These are phyloP conservation scores for Hephaestus fuliginosus DNA, from an alignment of 2,797 vertebrate species.

Conservation along the genomic window DNA sequence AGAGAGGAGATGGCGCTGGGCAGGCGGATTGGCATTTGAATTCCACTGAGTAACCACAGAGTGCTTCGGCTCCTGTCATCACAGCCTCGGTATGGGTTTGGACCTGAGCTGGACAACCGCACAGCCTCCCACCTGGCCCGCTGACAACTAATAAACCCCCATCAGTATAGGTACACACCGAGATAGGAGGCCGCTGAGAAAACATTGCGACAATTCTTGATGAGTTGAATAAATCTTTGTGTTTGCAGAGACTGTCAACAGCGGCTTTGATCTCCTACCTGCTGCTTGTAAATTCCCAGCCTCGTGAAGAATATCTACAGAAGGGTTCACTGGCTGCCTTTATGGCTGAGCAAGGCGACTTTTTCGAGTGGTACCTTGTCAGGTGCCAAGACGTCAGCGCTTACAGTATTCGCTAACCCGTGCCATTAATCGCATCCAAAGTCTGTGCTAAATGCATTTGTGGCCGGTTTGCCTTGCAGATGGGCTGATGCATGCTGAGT, in stretches of 20 bases:
- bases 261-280: slow-evolving; percentile 77
- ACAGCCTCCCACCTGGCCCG: slow-evolving; percentile 65
- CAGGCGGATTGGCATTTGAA: slow-evolving; percentile 82
- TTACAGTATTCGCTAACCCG: slow-evolving; percentile 62
- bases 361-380: slow-evolving; percentile 61
- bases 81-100: slow-evolving; percentile 76
- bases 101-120: slow-evolving; percentile 68
- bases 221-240: slow-evolving; percentile 77
- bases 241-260: slow-evolving; percentile 73
- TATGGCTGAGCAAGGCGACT: slow-evolving; percentile 49
- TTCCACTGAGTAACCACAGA: slow-evolving; percentile 78
- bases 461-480: slow-evolving; percentile 72
- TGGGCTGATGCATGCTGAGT: slow-evolving; percentile 71
- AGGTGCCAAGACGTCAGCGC: slow-evolving; percentile 70
- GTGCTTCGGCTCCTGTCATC: slow-evolving; percentile 78
- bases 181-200: slow-evolving; percentile 67
- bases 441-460: slow-evolving; percentile 71
- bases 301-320: slow-evolving; percentile 56
- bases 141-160: slow-evolving; percentile 77
- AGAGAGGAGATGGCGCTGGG: slow-evolving; percentile 68
- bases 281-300: slow-evolving; percentile 68
- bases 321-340: slow-evolving; percentile 51
- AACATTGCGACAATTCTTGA: slow-evolving; percentile 70
- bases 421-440: slow-evolving; percentile 67
- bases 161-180: slow-evolving; percentile 61